Evolutionary conservation across 2,797 vertebrate species (phyloP).

Genomic region (Eupleurogrammus muticus): DNA sequence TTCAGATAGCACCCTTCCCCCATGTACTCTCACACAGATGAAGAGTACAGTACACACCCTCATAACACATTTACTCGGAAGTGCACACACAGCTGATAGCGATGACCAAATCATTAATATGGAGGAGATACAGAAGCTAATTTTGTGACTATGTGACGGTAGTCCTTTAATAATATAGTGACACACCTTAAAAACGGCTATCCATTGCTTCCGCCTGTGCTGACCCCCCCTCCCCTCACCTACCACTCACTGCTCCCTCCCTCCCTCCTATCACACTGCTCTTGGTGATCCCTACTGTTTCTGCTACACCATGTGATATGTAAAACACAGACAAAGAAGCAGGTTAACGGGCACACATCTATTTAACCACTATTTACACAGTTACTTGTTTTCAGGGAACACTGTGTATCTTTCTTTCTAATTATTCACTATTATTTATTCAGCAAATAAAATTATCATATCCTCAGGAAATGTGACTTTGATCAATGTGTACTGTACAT

Average conservation of each 20-base stretch:
- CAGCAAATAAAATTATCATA: conserved; percentile 43
- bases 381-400: conserved; percentile 23
- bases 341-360: conserved; percentile 15
- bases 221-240: conserved; percentile 15
- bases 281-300: conserved; percentile 12
- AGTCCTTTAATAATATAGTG: conserved; percentile 60
- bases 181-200: conserved; percentile 35
- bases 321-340: conserved; percentile 37
- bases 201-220: conserved; percentile 26
- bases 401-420: conserved; percentile 39
- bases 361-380: conserved; percentile 29
- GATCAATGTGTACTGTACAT: conserved; percentile 28
- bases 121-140: conserved; percentile 1
- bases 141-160: conserved; percentile 21
- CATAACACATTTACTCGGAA: conserved; percentile 20
- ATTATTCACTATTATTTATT: conserved; percentile 67
- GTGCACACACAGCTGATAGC: conserved; percentile 11
- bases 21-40: conserved; percentile 45
- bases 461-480: conserved; percentile 46
- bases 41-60: conserved; percentile 34
- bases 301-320: conserved; percentile 12
- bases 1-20: conserved; percentile 73
- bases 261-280: conserved; percentile 32
- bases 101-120: conserved; percentile 7
- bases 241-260: conserved; percentile 24